Evolutionary conservation across 2,888 invertebrate genomes (phyloP).

Genomic region (Chymomyza procnemis): DNA sequence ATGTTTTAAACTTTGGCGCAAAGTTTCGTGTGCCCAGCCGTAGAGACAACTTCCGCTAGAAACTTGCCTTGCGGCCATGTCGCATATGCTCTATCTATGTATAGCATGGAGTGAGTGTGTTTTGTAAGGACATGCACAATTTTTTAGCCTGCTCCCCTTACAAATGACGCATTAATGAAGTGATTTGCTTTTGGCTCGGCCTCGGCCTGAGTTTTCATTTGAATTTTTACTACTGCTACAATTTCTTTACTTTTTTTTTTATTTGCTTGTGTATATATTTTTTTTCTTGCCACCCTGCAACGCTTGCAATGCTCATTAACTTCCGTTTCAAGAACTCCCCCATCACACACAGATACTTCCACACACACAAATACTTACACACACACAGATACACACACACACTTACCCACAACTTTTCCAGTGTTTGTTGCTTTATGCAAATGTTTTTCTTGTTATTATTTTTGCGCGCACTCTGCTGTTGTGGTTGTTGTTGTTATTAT

Average conservation of each 20-base stretch:
- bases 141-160: constrained; percentile 49
- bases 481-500: constrained; percentile 34
- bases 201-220: constrained; percentile 35
- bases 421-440: constrained; percentile 70
- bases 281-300: constrained; percentile 10
- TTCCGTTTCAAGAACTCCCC: constrained; percentile 56
- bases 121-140: not conserved
- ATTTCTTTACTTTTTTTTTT: constrained; percentile 15
- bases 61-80: constrained; percentile 35
- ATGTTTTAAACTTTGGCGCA: constrained; percentile 52
- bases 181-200: constrained; percentile 68
- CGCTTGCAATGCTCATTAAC: constrained; percentile 53
- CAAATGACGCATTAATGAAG: constrained; percentile 77
- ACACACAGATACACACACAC: not conserved
- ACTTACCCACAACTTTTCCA: constrained; percentile 22
- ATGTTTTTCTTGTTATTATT: constrained; percentile 61
- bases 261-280: constrained; percentile 1
- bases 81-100: constrained; percentile 30
- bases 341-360: constrained; percentile 9
- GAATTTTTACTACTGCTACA: constrained; percentile 27
- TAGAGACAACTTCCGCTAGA: constrained; percentile 6
- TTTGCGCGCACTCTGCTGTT: constrained; percentile 45
- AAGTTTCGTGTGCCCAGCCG: constrained; percentile 43
- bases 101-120: not conserved
- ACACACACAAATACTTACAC: constrained; percentile 7